Evolutionary conservation across 2,797 vertebrate genomes (phyloP).

Genomic region (Molossus molossus): DNA sequence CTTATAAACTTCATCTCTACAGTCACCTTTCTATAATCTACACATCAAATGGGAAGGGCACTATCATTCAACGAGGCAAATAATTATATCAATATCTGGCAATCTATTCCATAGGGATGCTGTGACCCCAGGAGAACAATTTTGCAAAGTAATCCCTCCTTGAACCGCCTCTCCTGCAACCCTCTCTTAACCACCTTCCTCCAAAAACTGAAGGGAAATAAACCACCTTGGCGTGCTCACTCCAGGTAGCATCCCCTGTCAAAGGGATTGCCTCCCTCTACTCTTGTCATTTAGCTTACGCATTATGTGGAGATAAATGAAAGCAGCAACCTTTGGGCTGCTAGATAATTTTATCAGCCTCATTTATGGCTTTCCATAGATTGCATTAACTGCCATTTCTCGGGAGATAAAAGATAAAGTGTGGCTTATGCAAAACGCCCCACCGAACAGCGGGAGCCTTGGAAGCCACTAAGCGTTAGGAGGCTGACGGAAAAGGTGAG

Average conservation of each 20-base stretch:
- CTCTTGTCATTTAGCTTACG: slow-evolving; percentile 64
- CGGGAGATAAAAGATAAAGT: slow-evolving; percentile 71
- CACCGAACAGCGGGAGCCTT: not conserved
- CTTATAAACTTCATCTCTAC: not conserved
- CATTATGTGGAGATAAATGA: slow-evolving; percentile 74
- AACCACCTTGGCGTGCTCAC: not conserved
- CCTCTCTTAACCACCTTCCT: not conserved
- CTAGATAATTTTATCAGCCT: slow-evolving; percentile 79
- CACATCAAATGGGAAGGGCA: not conserved
- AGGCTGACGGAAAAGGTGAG: not conserved
- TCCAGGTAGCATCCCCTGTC: slow-evolving; percentile 37
- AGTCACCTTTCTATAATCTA: not conserved
- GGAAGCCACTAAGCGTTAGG: slow-evolving; percentile 26
- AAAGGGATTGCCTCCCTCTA: slow-evolving; percentile 4
- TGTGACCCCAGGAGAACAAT: not conserved
- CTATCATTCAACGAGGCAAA: not conserved
- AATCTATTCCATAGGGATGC: not conserved
- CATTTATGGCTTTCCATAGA: slow-evolving; percentile 67
- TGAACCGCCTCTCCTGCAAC: not conserved
- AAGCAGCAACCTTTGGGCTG: slow-evolving; percentile 64
- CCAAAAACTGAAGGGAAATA: not conserved
- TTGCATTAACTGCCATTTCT: slow-evolving; percentile 60
- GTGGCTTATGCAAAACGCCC: slow-evolving; percentile 60
- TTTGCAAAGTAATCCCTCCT: slow-evolving; percentile 47
- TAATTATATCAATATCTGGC: not conserved